These are phyloP conservation scores for Anas bahamensis DNA, from an alignment of 2,797 vertebrate genomes.

Conservation along the genomic window DNA sequence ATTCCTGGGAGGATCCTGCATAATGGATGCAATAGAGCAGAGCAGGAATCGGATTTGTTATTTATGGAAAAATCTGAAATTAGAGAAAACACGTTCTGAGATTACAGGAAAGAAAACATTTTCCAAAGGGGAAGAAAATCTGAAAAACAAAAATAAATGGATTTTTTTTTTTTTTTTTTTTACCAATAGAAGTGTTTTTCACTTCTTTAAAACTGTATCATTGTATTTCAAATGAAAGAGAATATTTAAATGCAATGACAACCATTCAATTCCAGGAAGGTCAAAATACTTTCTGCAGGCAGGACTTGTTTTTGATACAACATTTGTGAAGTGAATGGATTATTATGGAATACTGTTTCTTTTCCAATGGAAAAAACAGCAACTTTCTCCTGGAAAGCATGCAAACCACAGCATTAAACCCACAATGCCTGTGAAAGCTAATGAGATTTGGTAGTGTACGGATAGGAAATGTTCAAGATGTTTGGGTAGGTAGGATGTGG, in stretches of 20 bases:
- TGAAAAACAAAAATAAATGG: background rate
- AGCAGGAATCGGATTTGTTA: slow-evolving; percentile 24
- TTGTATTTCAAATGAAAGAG: background rate
- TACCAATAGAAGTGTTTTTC: background rate
- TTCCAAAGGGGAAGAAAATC: slow-evolving; percentile 35
- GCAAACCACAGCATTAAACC: background rate
- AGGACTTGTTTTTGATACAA: background rate
- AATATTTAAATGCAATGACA: background rate
- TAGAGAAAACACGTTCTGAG: background rate
- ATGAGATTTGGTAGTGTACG: background rate
- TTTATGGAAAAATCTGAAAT: slow-evolving; percentile 54
- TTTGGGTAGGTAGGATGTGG: background rate
- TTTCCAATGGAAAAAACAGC: background rate
- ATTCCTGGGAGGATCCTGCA: slow-evolving; percentile 51
- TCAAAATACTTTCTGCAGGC: background rate
- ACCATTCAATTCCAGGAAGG: background rate
- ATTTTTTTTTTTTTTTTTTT: background rate
- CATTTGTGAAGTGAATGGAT: background rate
- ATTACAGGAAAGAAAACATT: slow-evolving; percentile 61
- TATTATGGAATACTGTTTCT: background rate
- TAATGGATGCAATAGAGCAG: slow-evolving; percentile 28
- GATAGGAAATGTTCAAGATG: background rate
- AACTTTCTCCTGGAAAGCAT: background rate
- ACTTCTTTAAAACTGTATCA: background rate
- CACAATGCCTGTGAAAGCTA: background rate